Evolutionary conservation across 2,888 invertebrate species (phyloP).

Genomic region (Operophtera brumata): DNA sequence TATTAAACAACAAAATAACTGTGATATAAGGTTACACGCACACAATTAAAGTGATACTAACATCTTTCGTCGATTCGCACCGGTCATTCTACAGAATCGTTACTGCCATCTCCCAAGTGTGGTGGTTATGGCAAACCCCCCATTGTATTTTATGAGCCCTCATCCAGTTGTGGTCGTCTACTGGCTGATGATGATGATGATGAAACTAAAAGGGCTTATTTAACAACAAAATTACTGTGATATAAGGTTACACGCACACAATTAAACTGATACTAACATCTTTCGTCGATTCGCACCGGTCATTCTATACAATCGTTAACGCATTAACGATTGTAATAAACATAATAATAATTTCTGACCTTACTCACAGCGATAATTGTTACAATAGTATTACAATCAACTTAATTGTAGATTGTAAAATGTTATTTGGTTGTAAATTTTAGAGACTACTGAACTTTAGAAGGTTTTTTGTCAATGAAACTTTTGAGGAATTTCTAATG

Average conservation of each 20-base stretch:
- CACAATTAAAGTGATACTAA: no score
- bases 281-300: constrained; percentile 63
- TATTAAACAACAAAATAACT: no score
- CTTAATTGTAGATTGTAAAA: constrained; percentile 61
- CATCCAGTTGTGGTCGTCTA: no score
- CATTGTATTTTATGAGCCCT: no score
- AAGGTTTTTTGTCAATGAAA: no score
- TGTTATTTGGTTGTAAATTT: constrained; percentile 49
- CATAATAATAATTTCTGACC: constrained; percentile 71
- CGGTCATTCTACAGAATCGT: no score
- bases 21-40: no score
- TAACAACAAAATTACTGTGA: neutral
- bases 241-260: constrained; percentile 42
- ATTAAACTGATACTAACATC: constrained; percentile 47
- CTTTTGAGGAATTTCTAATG: no score
- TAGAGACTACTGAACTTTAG: constrained; percentile 41
- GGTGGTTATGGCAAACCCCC: no score
- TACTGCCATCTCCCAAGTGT: no score
- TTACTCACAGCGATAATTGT: constrained; percentile 67
- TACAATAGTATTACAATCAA: constrained; percentile 64
- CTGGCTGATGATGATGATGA: no score
- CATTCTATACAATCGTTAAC: constrained; percentile 64
- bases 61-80: no score
- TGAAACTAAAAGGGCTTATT: neutral
- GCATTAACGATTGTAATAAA: constrained; percentile 67